phyloP scores from a whole-genome alignment of 2,797 vertebrate species.

The Microctenopoma steveboyesi region DNA sequence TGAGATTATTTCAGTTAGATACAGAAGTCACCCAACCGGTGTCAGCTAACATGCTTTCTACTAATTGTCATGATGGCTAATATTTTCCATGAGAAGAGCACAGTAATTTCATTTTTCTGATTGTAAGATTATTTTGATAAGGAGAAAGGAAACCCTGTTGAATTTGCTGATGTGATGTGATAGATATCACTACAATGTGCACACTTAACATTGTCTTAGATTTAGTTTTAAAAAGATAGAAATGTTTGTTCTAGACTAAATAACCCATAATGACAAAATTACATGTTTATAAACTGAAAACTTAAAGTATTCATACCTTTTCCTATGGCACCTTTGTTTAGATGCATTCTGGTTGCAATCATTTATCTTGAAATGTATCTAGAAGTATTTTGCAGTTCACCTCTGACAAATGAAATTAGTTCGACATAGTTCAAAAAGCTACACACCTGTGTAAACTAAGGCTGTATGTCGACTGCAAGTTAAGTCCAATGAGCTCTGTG shows the following conservation, averaged over 20 bases:
- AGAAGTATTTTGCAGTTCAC: no score
- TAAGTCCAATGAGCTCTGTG: no score
- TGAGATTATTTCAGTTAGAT: slow-evolving; percentile 43
- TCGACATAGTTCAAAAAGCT: no score
- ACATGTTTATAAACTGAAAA: neutral
- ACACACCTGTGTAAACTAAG: no score
- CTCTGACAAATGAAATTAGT: no score
- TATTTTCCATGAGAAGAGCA: slow-evolving; percentile 24
- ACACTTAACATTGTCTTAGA: neutral
- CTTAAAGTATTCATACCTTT: neutral
- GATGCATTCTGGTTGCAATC: no score
- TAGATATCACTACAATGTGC: neutral
- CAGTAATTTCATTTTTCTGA: slow-evolving; percentile 11
- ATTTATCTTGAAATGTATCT: no score
- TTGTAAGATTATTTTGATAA: neutral
- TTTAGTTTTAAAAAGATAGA: no score
- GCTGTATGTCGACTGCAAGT: no score
- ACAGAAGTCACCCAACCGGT: slow-evolving; percentile 4
- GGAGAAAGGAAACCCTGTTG: neutral
- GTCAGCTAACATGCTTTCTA: slow-evolving; percentile 8
- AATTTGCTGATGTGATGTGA: neutral
- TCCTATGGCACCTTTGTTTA: no score
- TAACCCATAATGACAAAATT: neutral
- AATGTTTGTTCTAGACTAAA: no score
- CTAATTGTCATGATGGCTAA: slow-evolving; percentile 6